phyloP scores from a whole-genome alignment of 2,888 invertebrate species.

The Napeogenes sylphis region DNA sequence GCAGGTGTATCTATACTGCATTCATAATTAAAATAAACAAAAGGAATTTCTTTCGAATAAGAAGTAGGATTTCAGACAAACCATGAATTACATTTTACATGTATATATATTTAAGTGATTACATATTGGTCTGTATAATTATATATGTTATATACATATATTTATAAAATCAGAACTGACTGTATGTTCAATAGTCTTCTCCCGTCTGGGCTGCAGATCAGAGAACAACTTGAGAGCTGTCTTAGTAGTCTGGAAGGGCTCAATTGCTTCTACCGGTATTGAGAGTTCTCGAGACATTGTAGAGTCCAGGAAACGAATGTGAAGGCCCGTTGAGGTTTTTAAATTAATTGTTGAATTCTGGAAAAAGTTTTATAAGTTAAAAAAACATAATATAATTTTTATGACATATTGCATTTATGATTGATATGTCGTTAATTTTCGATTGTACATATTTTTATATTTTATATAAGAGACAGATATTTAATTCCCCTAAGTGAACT shows the following conservation, averaged over 20 bases:
- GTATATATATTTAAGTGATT: too few species aligned
- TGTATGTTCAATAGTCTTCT: conserved; percentile 84
- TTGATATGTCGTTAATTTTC: too few species aligned
- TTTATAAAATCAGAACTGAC: conserved; percentile 52
- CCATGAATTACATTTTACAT: background rate
- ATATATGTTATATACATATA: too few species aligned
- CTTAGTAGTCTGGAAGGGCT: conserved; percentile 81
- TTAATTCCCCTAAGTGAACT: too few species aligned
- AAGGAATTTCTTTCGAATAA: too few species aligned
- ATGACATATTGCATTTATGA: too few species aligned
- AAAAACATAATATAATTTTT: background rate
- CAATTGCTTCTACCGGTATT: conserved; percentile 76
- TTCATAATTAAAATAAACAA: background rate
- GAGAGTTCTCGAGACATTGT: conserved; percentile 71
- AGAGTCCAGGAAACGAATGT: conserved; percentile 66
- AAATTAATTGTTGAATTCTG: conserved; percentile 80
- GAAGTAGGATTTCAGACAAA: too few species aligned
- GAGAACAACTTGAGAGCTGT: conserved; percentile 83
- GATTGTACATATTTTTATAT: too few species aligned
- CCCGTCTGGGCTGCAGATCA: conserved; percentile 82
- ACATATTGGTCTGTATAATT: too few species aligned
- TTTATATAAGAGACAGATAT: too few species aligned
- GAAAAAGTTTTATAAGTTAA: conserved; percentile 22
- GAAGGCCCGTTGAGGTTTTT: conserved; percentile 82
- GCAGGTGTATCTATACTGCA: too few species aligned